Evolutionary conservation across 1,140 invertebrate species (phyloP), one percentile per base, ranked within the genome.

Genomic region (Trichoplusia ni): DNA sequence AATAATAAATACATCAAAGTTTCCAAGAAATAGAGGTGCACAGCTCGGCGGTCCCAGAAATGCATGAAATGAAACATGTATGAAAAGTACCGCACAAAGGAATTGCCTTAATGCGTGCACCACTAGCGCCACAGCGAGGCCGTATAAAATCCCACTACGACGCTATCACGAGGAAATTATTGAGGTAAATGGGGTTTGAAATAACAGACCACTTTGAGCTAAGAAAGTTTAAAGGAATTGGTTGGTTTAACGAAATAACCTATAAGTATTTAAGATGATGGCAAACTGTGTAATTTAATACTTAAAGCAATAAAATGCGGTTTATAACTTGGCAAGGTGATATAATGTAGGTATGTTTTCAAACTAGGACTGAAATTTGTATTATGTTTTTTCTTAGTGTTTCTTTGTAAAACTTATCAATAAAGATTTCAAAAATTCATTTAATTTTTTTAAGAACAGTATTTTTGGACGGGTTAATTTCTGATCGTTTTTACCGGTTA

Each of bases 61-160:
- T 58, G 53, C 53, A 58, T 58, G 23, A 27, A 40, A 58, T 58
- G 53, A 58, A 58, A 42, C 21, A 58, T 58, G 53, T 35, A 58
- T 58, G 53, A 40, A 58, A 56, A 42, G 23, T 40, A 27, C 19
- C 7, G 53, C 37, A 58, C 53, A 58, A 58, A 58, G 53, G 53
- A 4, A 11, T 42, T 1, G 21, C 23, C 21, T 8, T 58, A 58
- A 58, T 42, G 53, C 23, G 53, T 19, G 53, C 16, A 27, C 21
- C 21, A 27, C 21, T 42, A 51, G 16, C n/a, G n/a, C n/a, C 5
- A 14, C 5, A 5, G 0, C 3, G 33, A 16, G 4, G 2, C 37
- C 23, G 53, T 58, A 58, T 58, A 58, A 58, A 42, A 42, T 35
- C 18, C 25, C 14, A 42, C 37, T 58, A 40, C 40, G 37, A 58